Base-by-base conservation (phyloP, 2,888 invertebrate genomes). In the Tetranychus piercei region DNA sequence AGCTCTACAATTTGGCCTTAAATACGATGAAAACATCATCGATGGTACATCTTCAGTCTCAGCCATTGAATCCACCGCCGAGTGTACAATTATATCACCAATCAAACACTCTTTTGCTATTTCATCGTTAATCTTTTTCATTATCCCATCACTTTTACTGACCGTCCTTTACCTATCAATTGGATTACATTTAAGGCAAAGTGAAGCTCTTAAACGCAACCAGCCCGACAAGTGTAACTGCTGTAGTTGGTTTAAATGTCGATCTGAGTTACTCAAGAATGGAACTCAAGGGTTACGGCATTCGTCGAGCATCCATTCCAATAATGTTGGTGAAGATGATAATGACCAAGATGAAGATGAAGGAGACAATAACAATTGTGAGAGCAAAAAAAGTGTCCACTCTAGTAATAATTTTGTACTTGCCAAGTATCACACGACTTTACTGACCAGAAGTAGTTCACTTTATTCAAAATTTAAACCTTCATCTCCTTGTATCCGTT, bases 81-180 rank as follows among this genome's bases (percentile, higher is more conserved):
- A 55, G 1, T 79, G 79, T 73, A 74, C 86, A 45, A 85, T 88
- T 18, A 78, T 79, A 67, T 86, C 86, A 79, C 85, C 86, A 76
- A 84, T 87, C 71, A 87, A 87, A 75, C 88, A 89, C 83, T 88
- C 88, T 77, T 90, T 91, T 81, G 88, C 89, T 80, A 87, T 91
- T 79, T 91, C 92, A 44, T 87, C 88, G 0, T 82, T 87, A 80
- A 83, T 92, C 80, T 91, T 92, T 83, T 93, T 93, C 81, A 87
- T 91, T 67, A 88, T 88, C 72, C 76, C 93, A 92, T 1, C 92
- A 90, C 89, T 89, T 44, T 85, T 92, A 76, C 91, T 93, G 81
- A 88, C 85, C 55, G 89, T 91, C 77, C 84, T 93, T 76, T 93
- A 93, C 81, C 80, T 81, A 18, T 78, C 81, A 55, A 84, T 84